Percentiles rank a stretch among this genome's conserved stretches.
Conservation (phyloP, 1,140 invertebrate species). For the Tetramorium parvispinum region DNA sequence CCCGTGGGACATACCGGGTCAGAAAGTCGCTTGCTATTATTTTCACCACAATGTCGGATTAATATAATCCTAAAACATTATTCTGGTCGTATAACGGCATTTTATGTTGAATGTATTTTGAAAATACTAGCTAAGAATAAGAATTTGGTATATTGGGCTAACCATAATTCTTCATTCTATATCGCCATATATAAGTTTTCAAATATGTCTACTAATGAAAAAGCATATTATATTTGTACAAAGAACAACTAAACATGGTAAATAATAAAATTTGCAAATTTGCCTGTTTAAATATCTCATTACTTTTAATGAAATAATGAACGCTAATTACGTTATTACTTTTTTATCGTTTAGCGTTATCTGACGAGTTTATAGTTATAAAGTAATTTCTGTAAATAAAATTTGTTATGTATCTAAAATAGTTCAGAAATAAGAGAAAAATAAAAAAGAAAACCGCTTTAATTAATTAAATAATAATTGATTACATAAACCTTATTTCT, state of each 20-base stretch:
- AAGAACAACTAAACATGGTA: not conserved
- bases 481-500: not conserved
- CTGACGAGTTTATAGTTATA: not conserved
- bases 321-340: not conserved
- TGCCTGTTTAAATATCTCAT: not conserved
- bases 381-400: not conserved
- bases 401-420: not conserved
- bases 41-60: slow-evolving; percentile 63
- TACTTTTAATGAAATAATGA: not conserved
- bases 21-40: slow-evolving; percentile 7
- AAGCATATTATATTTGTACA: not conserved
- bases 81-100: not conserved
- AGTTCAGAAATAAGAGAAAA: not conserved
- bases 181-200: not conserved
- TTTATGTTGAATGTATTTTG: not conserved
- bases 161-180: not conserved
- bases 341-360: not conserved
- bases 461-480: slow-evolving; percentile 13
- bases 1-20: too few species aligned
- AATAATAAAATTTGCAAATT: not conserved
- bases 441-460: not conserved
- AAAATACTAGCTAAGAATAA: not conserved
- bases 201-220: not conserved
- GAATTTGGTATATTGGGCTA: not conserved
- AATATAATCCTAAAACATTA: slow-evolving; percentile 74